Percentiles rank a stretch among this genome's conserved stretches.
These are phyloP conservation scores for Hyla sarda DNA, from an alignment of 2,113 vertebrate species.

Conservation along the genomic window DNA sequence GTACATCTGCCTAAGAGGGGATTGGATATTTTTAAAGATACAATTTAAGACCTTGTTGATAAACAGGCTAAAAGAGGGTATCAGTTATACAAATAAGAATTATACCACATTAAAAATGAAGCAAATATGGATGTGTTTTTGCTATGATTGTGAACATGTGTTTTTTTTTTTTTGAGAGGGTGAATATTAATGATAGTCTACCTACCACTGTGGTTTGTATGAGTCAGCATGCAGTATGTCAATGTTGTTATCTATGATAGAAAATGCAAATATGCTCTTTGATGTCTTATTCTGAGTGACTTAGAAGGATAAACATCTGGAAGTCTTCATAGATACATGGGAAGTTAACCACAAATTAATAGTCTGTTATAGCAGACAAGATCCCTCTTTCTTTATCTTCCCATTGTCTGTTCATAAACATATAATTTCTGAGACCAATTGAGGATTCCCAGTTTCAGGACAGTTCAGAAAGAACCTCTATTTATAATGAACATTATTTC, in stretches of 20 bases:
- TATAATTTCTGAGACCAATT: neutral
- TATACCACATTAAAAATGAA: neutral
- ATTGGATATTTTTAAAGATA: too few species aligned
- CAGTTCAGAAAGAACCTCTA: neutral
- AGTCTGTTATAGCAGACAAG: conserved; percentile 60
- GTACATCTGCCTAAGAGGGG: too few species aligned
- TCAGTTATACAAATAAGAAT: neutral
- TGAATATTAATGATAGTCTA: conserved; percentile 52
- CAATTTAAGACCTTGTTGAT: neutral
- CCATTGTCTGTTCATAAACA: conserved; percentile 57
- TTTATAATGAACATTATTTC: neutral
- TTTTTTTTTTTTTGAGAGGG: neutral
- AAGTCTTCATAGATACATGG: conserved; percentile 69
- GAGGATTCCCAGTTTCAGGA: neutral
- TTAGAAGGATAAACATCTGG: conserved; percentile 71
- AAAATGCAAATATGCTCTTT: conserved; percentile 78
- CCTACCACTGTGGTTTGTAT: conserved; percentile 75
- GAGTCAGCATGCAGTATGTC: conserved; percentile 75
- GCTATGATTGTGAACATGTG: neutral
- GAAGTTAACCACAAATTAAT: conserved; percentile 69
- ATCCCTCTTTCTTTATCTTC: conserved; percentile 59
- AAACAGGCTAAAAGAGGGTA: neutral
- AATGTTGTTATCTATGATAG: conserved; percentile 77
- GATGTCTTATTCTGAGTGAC: conserved; percentile 78
- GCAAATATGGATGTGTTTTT: neutral